Evolutionary conservation across 1,140 invertebrate species (phyloP).

Genomic region (Drosophila hydei): DNA sequence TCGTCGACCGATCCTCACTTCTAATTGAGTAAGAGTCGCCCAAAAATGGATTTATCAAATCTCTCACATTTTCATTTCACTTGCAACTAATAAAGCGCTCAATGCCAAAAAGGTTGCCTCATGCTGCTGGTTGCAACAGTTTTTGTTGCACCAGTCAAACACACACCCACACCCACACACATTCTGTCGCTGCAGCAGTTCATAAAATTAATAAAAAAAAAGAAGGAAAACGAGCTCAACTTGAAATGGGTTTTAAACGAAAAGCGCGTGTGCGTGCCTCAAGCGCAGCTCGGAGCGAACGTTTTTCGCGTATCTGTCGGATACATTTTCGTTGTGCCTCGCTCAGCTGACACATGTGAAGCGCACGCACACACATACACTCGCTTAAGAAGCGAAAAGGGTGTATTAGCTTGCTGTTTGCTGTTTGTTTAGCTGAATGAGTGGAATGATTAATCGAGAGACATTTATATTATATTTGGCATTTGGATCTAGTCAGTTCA

Average conservation of each 20-base stretch:
- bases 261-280: slow-evolving; percentile 73
- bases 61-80: slow-evolving; percentile 30
- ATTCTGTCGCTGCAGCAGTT: slow-evolving; percentile 32
- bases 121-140: slow-evolving; percentile 38
- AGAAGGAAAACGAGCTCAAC: slow-evolving; percentile 19
- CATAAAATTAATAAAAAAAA: slow-evolving; percentile 62
- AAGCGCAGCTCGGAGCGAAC: slow-evolving; percentile 47
- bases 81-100: slow-evolving; percentile 68
- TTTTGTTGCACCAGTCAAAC: slow-evolving; percentile 28
- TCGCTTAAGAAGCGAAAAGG: no score
- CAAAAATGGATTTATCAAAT: slow-evolving; percentile 42
- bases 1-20: slow-evolving; percentile 9
- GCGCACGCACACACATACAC: slow-evolving; percentile 22
- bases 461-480: neutral
- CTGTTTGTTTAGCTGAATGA: no score
- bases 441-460: no score
- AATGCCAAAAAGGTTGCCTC: slow-evolving; percentile 57
- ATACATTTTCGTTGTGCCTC: slow-evolving; percentile 66
- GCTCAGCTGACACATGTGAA: slow-evolving; percentile 64
- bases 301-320: slow-evolving; percentile 67
- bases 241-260: slow-evolving; percentile 58
- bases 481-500: no score
- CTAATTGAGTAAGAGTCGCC: slow-evolving; percentile 10
- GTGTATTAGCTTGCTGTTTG: no score
- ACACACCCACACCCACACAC: neutral